Evolutionary conservation across 2,888 invertebrate genomes (phyloP), one percentile per base, ranked within the genome.

Genomic region (Lithophane ornitopus): DNA sequence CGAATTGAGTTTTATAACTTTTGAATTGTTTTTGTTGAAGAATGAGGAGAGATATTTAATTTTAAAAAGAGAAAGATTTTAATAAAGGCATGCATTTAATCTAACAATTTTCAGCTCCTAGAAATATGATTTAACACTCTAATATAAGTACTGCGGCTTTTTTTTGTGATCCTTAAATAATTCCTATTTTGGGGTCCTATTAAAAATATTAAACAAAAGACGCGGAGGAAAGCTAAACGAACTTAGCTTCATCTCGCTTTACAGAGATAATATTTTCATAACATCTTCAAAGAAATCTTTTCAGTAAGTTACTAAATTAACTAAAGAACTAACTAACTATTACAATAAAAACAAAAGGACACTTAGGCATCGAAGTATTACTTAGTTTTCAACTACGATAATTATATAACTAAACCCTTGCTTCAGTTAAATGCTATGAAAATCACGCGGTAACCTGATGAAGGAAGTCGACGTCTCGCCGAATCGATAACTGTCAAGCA

Each of bases 401-500:
- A 16, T 6, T 14, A 7, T 16, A 7, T 34, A 79, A 69, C 78
- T 44, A 59, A 77, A 49, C 4, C 12, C 44, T 16, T 28, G 28
- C 65, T 58, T 22, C 11, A 34, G 41, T 82, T 66, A 82, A 78
- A 70, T 34, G 69, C 52, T 46, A 41, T 76, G 65, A 58, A 82
- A 75, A 78, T 83, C 78, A 58, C 34, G 66, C 46, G 59, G 70
- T 74, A 66, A 66, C 59, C 70, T 65, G 58, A 58, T 76, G 63
- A 76, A 84, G 70, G 61, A 68, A 66, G 44, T 71, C 66, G 62
- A 76, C 72, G 67, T 68, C 78, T 72, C 67, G 62, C 74, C 41
- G 76, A 87, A 84, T 86, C 85, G 70, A 84, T 89, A 87, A 82
- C 78, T 85, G 82, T 80, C 85, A 78, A 74, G 79, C 74, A 70